phyloP scores from a whole-genome alignment of 1,140 invertebrate genomes.

The Phymorhynchus buccinoides region DNA sequence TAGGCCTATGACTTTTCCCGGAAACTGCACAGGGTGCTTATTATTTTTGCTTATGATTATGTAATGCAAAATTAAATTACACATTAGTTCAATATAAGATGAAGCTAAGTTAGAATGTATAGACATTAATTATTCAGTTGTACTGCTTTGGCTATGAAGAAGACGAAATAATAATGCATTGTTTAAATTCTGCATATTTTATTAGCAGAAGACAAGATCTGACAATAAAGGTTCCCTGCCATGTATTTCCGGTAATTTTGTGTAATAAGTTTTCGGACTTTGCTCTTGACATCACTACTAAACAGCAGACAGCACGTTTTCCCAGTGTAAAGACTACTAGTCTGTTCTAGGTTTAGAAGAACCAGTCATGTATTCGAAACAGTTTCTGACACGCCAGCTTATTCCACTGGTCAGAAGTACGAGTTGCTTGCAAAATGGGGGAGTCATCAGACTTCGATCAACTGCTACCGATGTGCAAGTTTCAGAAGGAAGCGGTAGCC shows the following conservation, averaged over 20 bases:
- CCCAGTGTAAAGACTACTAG: background rate
- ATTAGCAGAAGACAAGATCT: no score
- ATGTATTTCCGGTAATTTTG: constrained; percentile 3
- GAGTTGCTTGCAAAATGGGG: background rate
- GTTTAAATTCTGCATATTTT: no score
- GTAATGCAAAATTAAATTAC: no score
- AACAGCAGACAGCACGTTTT: background rate
- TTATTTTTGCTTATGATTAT: no score
- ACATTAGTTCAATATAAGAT: no score
- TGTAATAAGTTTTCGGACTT: constrained; percentile 13
- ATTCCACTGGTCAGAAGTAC: background rate
- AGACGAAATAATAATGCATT: no score
- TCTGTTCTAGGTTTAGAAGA: background rate
- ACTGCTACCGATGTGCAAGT: constrained; percentile 29
- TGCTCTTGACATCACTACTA: background rate
- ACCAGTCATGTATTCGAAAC: constrained; percentile 8
- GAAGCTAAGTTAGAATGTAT: no score
- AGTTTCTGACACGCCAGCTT: constrained; percentile 16
- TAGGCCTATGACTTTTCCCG: no score
- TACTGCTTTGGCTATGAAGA: no score
- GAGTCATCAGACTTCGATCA: background rate
- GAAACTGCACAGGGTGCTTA: no score
- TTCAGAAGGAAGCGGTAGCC: constrained; percentile 31
- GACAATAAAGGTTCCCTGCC: background rate
- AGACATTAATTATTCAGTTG: no score